These are phyloP conservation scores for Clivina fossor DNA, from an alignment of 2,888 invertebrate species.

Conservation along the genomic window DNA sequence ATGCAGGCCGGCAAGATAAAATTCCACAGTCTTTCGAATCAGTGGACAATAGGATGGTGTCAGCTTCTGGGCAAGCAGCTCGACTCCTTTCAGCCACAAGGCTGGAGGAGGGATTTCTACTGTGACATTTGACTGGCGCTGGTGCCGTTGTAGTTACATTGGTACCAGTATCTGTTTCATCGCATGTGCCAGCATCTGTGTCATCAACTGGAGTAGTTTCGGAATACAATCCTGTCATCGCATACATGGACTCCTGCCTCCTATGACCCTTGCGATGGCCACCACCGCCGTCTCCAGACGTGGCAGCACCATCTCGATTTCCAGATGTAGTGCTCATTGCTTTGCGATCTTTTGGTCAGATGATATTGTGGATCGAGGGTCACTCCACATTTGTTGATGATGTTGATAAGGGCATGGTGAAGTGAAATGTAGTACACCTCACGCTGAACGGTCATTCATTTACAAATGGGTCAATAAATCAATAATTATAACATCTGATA, in stretches of 20 bases:
- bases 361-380: background rate
- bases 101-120: slow-evolving; percentile 76
- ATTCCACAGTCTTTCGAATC: slow-evolving; percentile 87
- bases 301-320: slow-evolving; percentile 1
- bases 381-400: too few relatives aligned
- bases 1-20: slow-evolving; percentile 79
- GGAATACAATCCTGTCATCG: slow-evolving; percentile 83
- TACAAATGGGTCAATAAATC: slow-evolving; percentile 25
- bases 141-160: slow-evolving; percentile 44
- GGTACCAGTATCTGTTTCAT: slow-evolving; percentile 49
- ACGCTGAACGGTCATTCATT: slow-evolving; percentile 16
- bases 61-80: slow-evolving; percentile 17
- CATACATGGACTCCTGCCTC: slow-evolving; percentile 86
- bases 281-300: slow-evolving; percentile 4
- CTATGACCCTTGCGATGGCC: slow-evolving; percentile 53
- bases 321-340: slow-evolving; percentile 14
- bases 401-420: slow-evolving; percentile 8
- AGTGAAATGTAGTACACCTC: slow-evolving; percentile 10
- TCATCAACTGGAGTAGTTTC: slow-evolving; percentile 69
- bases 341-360: background rate
- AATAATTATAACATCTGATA: slow-evolving; percentile 27
- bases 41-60: slow-evolving; percentile 52
- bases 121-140: slow-evolving; percentile 70
- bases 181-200: slow-evolving; percentile 57
- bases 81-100: slow-evolving; percentile 54